Evolutionary conservation across 1,140 invertebrate genomes (phyloP).

Genomic region (Drosophila simulans): DNA sequence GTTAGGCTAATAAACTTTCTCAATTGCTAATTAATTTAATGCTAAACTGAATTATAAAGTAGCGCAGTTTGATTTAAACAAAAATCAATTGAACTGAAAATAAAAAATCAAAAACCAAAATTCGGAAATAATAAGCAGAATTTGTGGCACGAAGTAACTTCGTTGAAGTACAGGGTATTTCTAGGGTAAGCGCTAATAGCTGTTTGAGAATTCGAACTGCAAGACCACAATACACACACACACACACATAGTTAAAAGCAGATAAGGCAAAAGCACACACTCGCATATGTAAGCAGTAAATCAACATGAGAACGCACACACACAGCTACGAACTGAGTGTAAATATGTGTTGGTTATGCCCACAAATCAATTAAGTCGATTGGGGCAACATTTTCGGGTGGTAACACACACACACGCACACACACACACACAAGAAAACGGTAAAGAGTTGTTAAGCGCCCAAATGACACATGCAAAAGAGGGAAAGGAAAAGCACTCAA

Average conservation of each 20-base stretch:
- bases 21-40: too few species aligned
- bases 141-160: too few species aligned
- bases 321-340: conserved; percentile 30
- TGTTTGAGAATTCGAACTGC: conserved; percentile 38
- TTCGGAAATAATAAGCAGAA: neutral
- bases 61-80: too few species aligned
- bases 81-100: neutral
- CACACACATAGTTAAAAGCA: conserved; percentile 11
- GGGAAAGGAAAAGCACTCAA: conserved; percentile 15
- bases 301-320: conserved; percentile 42
- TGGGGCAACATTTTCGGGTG: conserved; percentile 58
- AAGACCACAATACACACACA: conserved; percentile 31
- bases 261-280: conserved; percentile 23
- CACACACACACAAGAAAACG: conserved; percentile 9
- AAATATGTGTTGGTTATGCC: conserved; percentile 81
- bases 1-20: too few species aligned
- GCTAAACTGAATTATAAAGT: too few species aligned
- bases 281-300: conserved; percentile 40
- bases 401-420: conserved; percentile 15
- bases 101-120: neutral
- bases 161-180: conserved; percentile 4
- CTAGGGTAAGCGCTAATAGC: conserved; percentile 49
- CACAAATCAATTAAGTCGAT: conserved; percentile 84
- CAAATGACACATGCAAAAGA: conserved; percentile 32
- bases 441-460: conserved; percentile 45